Evolutionary conservation across 2,113 vertebrate genomes (phyloP).

Genomic region (Polyodon spathula): DNA sequence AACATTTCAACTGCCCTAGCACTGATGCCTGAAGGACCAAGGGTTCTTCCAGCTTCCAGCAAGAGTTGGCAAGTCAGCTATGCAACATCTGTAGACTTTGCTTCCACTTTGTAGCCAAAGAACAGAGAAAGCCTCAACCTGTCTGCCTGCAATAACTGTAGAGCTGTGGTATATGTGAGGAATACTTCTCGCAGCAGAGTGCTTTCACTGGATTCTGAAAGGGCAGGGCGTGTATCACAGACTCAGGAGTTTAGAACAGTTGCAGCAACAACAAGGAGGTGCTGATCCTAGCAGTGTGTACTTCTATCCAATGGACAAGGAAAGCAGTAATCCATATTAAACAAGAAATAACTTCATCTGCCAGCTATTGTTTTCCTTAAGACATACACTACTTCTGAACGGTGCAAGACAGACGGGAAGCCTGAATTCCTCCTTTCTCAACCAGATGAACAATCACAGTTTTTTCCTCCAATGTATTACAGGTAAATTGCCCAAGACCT

Average conservation of each 20-base stretch:
- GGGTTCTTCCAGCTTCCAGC: neutral
- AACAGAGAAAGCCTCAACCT: neutral
- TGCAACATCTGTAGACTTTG: neutral
- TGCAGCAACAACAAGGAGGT: neutral
- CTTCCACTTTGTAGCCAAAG: neutral
- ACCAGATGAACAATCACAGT: neutral
- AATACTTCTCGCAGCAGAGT: too few relatives aligned
- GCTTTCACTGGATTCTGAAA: too few relatives aligned
- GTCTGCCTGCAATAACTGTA: neutral
- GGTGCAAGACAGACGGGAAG: neutral
- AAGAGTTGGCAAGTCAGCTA: neutral
- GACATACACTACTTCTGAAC: too few relatives aligned
- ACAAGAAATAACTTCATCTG: constrained; percentile 6
- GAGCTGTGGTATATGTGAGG: too few relatives aligned
- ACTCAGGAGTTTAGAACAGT: too few relatives aligned
- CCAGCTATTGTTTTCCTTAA: too few relatives aligned
- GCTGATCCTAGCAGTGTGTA: neutral
- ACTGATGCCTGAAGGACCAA: neutral
- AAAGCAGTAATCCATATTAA: too few relatives aligned
- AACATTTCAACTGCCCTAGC: neutral
- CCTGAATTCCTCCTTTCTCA: neutral
- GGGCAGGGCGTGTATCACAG: too few relatives aligned
- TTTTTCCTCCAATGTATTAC: neutral
- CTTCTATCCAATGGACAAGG: neutral
- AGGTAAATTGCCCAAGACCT: neutral